These are phyloP conservation scores for Rhinophrynus dorsalis DNA, from an alignment of 2,797 vertebrate genomes.

Conservation along the genomic window DNA sequence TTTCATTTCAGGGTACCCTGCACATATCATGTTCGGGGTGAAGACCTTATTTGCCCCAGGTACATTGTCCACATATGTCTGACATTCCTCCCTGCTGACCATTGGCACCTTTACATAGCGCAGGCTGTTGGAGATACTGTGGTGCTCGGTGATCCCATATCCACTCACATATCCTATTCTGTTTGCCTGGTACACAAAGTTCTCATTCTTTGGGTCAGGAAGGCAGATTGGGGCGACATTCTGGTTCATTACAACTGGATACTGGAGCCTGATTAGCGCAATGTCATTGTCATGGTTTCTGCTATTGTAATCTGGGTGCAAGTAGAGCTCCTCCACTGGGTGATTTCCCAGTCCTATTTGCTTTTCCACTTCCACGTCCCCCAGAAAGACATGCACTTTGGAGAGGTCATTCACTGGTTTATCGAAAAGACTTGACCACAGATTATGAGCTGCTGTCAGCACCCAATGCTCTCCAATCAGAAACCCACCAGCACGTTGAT, in stretches of 20 bases:
- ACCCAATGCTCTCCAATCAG: conserved; percentile 72
- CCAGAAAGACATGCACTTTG: conserved; percentile 61
- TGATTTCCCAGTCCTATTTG: conserved; percentile 53
- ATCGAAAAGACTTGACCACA: conserved; percentile 52
- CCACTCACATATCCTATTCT: conserved; percentile 70
- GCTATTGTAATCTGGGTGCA: conserved; percentile 64
- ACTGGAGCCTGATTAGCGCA: conserved; percentile 67
- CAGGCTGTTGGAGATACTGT: conserved; percentile 50
- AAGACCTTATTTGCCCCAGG: conserved; percentile 49
- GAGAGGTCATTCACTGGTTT: background rate
- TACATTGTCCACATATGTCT: conserved; percentile 52
- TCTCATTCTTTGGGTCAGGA: conserved; percentile 56
- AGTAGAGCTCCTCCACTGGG: conserved; percentile 56
- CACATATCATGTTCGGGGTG: conserved; percentile 74
- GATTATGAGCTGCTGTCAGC: conserved; percentile 70
- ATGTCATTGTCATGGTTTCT: conserved; percentile 67
- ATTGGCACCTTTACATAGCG: conserved; percentile 64
- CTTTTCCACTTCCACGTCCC: conserved; percentile 52
- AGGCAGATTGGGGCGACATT: conserved; percentile 71
- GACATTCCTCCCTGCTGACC: conserved; percentile 47
- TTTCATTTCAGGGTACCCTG: conserved; percentile 54
- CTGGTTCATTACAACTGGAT: conserved; percentile 63
- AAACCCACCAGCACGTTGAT: conserved; percentile 62
- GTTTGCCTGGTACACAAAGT: conserved; percentile 41
- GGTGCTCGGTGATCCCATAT: conserved; percentile 65